Evolutionary conservation across 1,140 invertebrate species (phyloP), one percentile per base, ranked within the genome.

Genomic region (Prorops nasuta): DNA sequence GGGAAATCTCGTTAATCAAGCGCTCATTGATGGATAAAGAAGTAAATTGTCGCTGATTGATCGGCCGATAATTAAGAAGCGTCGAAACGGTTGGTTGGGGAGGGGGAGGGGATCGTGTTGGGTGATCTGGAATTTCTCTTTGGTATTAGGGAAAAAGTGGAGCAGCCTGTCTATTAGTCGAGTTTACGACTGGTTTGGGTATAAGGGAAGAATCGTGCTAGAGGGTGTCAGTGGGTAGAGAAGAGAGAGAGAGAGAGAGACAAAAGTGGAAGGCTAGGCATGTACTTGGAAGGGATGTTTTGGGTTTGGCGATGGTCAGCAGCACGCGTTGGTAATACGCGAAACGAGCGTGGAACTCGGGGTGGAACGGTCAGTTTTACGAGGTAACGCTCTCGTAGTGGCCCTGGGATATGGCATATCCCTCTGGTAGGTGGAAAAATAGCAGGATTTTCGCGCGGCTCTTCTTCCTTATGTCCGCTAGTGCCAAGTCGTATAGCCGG

Each of bases 301-400:
- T n/a, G n/a, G n/a, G n/a, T n/a, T n/a, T n/a, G n/a, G n/a, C n/a
- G 19, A 31, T 28, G 43, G 19, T 43, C 17, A 39, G 38, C 21
- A 45, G 44, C 17, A 21, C 14, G 35, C 34, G 31, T 9, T n/a
- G 37, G 36, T 54, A 50, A 50, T 44, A 54, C 48, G 37, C 44
- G 48, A 54, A 49, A 44, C 24, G 35, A 54, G 44, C 38, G 35
- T 20, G 54, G 22, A 20, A 44, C 34, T 59, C 35, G 31, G 16
- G 32, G 50, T 49, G 35, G 45, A 49, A 55, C 53, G 51, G 45
- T 49, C 45, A 19, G 47, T 61, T 61, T 61, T 61, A 61, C 53
- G 58, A 60, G 14, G 37, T 22, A 19, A 22, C 31, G 42, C 34
- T 20, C 10, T 17, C n/a, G 15, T 20, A 3, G 16, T 9, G 12